Conservation (phyloP, 1,140 invertebrate genomes). For the Trichomalopsis sarcophagae region DNA sequence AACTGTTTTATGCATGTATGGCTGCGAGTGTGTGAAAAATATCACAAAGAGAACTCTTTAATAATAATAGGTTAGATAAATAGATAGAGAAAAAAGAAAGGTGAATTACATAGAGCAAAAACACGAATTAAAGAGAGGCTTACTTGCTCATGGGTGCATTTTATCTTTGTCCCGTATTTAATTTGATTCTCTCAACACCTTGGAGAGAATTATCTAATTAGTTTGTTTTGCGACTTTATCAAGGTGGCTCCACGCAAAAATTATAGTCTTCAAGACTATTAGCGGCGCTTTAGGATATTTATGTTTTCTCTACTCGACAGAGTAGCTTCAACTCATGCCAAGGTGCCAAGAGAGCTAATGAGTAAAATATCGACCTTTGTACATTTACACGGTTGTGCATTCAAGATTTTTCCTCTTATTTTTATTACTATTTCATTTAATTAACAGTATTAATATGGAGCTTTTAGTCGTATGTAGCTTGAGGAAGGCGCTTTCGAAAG, state of each 20-base stretch:
- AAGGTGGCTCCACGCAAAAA: not conserved
- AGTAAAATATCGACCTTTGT: not conserved
- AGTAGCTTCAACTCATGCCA: not conserved
- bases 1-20: not conserved
- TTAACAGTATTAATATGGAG: not conserved
- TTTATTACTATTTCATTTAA: not conserved
- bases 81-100: not conserved
- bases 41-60: not conserved
- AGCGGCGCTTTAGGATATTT: not conserved
- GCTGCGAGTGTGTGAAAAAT: not conserved
- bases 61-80: not conserved
- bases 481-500: conserved; percentile 35
- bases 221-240: not conserved
- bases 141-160: not conserved
- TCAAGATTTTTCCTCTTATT: no score
- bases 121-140: not conserved
- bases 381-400: not conserved
- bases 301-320: not conserved
- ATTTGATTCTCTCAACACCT: not conserved
- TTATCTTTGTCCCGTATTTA: not conserved
- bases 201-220: not conserved
- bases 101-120: not conserved
- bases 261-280: not conserved
- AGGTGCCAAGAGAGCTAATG: not conserved
- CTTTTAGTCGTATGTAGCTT: not conserved